Conservation (phyloP, 2,797 vertebrate species). For the Pangasius larnaudii region DNA sequence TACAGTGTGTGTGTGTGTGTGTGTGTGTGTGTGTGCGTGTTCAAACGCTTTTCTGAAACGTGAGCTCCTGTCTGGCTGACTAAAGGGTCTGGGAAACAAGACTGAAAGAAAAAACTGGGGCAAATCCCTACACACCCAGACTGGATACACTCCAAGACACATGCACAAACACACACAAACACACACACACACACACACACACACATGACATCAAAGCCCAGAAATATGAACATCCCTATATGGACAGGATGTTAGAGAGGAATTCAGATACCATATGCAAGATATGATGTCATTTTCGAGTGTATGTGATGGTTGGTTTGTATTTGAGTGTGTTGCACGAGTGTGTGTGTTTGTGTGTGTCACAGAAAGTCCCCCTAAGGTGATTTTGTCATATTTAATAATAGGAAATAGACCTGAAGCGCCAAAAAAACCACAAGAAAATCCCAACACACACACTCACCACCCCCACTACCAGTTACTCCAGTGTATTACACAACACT, state of each 20-base stretch:
- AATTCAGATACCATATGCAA: constrained; percentile 44
- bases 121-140: constrained; percentile 36
- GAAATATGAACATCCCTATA: constrained; percentile 39
- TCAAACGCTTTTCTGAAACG: constrained; percentile 47
- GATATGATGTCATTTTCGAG: constrained; percentile 37
- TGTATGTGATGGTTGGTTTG: constrained; percentile 16
- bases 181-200: constrained; percentile 34
- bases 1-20: constrained; percentile 19
- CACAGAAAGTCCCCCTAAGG: background rate
- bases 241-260: constrained; percentile 45
- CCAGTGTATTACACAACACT: background rate
- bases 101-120: constrained; percentile 17
- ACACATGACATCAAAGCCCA: constrained; percentile 24
- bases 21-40: constrained; percentile 26
- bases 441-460: constrained; percentile 1
- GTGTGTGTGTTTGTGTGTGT: constrained; percentile 1
- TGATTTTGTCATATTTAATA: background rate
- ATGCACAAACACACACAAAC: constrained; percentile 21
- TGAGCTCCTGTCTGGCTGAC: constrained; percentile 30
- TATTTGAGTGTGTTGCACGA: background rate
- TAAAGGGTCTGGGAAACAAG: constrained; percentile 28
- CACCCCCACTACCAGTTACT: background rate
- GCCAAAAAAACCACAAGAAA: background rate
- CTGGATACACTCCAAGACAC: constrained; percentile 21
- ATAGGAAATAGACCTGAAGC: background rate